Percentiles rank a stretch among this genome's conserved stretches.
These are phyloP conservation scores for Polydrusus pterygomalis DNA, from an alignment of 2,888 invertebrate genomes.

Conservation along the genomic window DNA sequence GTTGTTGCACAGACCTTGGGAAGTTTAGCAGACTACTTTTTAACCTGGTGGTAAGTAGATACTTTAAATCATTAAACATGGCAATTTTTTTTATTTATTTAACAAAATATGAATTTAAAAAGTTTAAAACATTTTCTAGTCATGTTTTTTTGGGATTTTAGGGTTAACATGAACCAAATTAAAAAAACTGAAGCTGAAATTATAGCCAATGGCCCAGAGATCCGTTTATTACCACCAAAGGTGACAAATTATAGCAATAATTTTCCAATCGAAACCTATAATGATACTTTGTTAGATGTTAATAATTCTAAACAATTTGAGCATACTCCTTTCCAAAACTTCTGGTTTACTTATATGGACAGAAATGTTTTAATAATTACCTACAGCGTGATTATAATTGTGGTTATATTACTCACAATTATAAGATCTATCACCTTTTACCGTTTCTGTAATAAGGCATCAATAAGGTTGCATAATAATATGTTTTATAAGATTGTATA, in stretches of 20 bases:
- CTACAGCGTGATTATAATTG: slow-evolving; percentile 57
- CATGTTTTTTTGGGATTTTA: slow-evolving; percentile 48
- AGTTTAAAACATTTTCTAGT: too few species aligned
- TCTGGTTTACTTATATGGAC: slow-evolving; percentile 54
- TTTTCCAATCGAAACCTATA: background rate
- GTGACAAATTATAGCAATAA: background rate
- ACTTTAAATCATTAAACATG: background rate
- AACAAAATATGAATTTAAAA: too few species aligned
- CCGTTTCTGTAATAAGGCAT: slow-evolving; percentile 73
- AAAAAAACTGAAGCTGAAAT: slow-evolving; percentile 14
- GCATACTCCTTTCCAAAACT: slow-evolving; percentile 36
- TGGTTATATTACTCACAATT: slow-evolving; percentile 71
- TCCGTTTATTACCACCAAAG: background rate
- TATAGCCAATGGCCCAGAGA: background rate
- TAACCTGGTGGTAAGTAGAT: slow-evolving; percentile 79
- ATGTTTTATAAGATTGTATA: slow-evolving; percentile 76
- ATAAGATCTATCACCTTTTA: slow-evolving; percentile 75
- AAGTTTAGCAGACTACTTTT: slow-evolving; percentile 86
- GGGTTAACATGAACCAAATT: slow-evolving; percentile 63
- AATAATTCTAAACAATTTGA: background rate
- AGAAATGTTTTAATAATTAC: slow-evolving; percentile 68
- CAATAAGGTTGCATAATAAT: slow-evolving; percentile 75
- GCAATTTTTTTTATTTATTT: background rate
- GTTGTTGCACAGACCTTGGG: slow-evolving; percentile 81
- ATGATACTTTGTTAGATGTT: background rate